phyloP scores from a whole-genome alignment of 1,140 invertebrate species.

The Sycobia sp. region DNA sequence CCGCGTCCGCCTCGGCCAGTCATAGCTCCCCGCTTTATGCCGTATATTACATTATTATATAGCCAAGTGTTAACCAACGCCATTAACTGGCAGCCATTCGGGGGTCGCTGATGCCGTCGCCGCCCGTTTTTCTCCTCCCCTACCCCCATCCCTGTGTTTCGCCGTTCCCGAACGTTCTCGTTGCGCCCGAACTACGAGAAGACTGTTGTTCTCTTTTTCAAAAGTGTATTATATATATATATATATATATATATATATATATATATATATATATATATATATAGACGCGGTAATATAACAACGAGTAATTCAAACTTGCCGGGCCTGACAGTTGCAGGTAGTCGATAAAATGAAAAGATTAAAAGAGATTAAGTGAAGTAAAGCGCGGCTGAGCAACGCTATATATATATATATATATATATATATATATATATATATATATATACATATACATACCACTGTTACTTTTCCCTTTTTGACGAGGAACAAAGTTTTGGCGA shows the following conservation, averaged over 20 bases:
- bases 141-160: background rate
- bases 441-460: background rate
- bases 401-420: no score
- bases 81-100: conserved; percentile 44
- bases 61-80: conserved; percentile 53
- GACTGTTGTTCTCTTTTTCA: background rate
- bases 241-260: no score
- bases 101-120: background rate
- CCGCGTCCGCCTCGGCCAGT: background rate
- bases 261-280: no score
- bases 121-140: background rate
- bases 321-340: background rate
- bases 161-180: conserved; percentile 29
- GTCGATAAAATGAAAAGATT: conserved; percentile 18
- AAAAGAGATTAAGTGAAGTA: conserved; percentile 5
- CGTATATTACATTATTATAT: conserved; percentile 50
- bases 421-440: background rate
- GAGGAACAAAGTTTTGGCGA: no score
- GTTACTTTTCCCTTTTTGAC: no score
- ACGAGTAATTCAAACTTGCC: conserved; percentile 14
- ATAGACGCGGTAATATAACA: background rate
- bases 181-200: conserved; percentile 28
- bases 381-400: no score
- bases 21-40: conserved; percentile 24
- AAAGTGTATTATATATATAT: no score